These are phyloP conservation scores for Anthopleura xanthogrammica DNA, from an alignment of 92 coral and sea anemone species.

Conservation along the genomic window DNA sequence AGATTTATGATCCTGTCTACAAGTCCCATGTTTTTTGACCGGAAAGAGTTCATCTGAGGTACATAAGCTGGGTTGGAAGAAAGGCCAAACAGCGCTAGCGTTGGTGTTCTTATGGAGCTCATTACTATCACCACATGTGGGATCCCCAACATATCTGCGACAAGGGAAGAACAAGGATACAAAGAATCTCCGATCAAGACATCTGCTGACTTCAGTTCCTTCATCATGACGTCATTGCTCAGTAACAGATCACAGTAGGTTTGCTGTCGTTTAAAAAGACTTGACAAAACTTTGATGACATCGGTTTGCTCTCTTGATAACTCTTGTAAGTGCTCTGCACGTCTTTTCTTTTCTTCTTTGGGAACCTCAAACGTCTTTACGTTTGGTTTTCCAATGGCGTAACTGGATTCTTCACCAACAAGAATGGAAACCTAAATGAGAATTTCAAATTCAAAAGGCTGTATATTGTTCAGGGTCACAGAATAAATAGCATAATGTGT, in stretches of 20 bases:
- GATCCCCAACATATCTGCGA: conserved; percentile 46
- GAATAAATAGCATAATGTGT: too few relatives aligned
- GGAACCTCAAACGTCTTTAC: not conserved
- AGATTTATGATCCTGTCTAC: conserved; percentile 8
- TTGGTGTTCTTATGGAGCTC: conserved; percentile 21
- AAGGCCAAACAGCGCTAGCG: not conserved
- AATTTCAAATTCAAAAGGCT: not conserved
- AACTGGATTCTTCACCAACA: not conserved
- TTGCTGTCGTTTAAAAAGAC: not conserved
- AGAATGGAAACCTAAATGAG: not conserved
- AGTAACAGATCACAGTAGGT: conserved; percentile 34
- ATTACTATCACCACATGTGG: conserved; percentile 48
- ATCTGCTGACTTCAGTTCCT: conserved; percentile 44
- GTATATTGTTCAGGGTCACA: too few relatives aligned
- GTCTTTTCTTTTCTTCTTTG: not conserved
- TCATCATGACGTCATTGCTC: conserved; percentile 10
- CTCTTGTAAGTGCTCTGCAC: not conserved
- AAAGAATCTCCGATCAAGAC: conserved; percentile 41
- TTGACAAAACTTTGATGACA: not conserved
- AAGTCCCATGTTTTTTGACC: not conserved
- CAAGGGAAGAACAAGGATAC: conserved; percentile 46
- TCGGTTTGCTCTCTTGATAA: not conserved
- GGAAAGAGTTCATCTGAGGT: not conserved
- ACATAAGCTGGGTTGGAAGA: conserved; percentile 2
- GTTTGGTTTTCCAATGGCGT: not conserved